Percentiles rank a stretch among this genome's conserved stretches.
Evolutionary conservation across 2,113 vertebrate genomes (phyloP).

Genomic region (Procapra przewalskii): DNA sequence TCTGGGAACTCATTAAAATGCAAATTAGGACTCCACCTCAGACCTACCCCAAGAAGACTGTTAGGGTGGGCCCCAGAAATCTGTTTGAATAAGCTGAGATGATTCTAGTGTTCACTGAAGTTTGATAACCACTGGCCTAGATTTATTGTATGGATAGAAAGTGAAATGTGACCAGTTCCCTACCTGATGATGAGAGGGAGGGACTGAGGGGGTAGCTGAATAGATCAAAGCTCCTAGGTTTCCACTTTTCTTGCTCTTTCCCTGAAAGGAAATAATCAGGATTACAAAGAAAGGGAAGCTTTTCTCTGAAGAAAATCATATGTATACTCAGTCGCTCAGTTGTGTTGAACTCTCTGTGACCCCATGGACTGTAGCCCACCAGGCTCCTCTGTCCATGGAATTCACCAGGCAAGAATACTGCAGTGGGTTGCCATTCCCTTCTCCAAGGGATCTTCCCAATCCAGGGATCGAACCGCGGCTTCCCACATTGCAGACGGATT

Average conservation of each 20-base stretch:
- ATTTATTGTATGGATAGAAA: not conserved
- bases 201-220: no score
- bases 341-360: fast-evolving
- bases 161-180: not conserved
- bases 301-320: not conserved
- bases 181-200: not conserved
- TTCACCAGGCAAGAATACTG: not conserved
- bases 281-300: constrained; percentile 11
- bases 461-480: fast-evolving
- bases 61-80: not conserved
- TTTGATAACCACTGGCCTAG: not conserved
- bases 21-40: not conserved
- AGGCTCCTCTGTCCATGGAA: not conserved
- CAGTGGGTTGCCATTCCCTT: not conserved
- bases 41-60: not conserved
- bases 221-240: not conserved
- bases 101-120: not conserved
- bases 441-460: not conserved
- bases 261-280: not conserved
- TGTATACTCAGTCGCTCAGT: not conserved
- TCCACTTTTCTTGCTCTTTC: not conserved
- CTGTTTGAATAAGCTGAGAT: not conserved
- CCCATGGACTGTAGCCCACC: not conserved
- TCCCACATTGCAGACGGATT: not conserved
- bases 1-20: constrained; percentile 18